phyloP scores from a whole-genome alignment of 2,113 vertebrate genomes.

The Psammodynastes pulverulentus region DNA sequence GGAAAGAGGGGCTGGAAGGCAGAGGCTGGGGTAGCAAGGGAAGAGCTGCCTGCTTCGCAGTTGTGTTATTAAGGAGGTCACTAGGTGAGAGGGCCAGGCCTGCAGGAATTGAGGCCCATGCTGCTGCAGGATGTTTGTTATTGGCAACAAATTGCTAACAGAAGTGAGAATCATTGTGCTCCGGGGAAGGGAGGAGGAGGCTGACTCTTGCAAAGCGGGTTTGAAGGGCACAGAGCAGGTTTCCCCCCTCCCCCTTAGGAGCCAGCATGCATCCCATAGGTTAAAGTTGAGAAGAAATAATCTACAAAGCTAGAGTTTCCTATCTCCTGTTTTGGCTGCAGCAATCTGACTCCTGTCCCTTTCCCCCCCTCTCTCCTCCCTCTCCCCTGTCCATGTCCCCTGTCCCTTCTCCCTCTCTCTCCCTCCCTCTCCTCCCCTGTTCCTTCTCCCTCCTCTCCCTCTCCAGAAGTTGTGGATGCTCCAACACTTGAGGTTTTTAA shows the following conservation, averaged over 20 bases:
- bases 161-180: constrained; percentile 33
- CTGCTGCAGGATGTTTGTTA: constrained; percentile 33
- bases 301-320: constrained; percentile 43
- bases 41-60: constrained; percentile 11
- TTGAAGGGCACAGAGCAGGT: constrained; percentile 32
- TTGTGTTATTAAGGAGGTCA: constrained; percentile 16
- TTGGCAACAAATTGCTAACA: constrained; percentile 41
- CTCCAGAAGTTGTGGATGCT: background rate
- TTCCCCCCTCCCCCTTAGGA: constrained; percentile 13
- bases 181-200: constrained; percentile 1
- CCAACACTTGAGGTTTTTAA: background rate
- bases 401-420: background rate
- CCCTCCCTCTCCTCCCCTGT: background rate
- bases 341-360: constrained; percentile 35
- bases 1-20: background rate
- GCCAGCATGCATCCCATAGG: constrained; percentile 28
- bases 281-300: constrained; percentile 38
- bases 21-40: constrained; percentile 38
- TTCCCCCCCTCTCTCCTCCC: background rate
- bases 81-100: constrained; percentile 20
- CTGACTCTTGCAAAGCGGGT: constrained; percentile 34
- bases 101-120: background rate
- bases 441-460: background rate
- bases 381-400: background rate
- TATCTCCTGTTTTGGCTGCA: constrained; percentile 53